phyloP scores from a whole-genome alignment of 1,140 invertebrate species.

The Melitaea cinxia region DNA sequence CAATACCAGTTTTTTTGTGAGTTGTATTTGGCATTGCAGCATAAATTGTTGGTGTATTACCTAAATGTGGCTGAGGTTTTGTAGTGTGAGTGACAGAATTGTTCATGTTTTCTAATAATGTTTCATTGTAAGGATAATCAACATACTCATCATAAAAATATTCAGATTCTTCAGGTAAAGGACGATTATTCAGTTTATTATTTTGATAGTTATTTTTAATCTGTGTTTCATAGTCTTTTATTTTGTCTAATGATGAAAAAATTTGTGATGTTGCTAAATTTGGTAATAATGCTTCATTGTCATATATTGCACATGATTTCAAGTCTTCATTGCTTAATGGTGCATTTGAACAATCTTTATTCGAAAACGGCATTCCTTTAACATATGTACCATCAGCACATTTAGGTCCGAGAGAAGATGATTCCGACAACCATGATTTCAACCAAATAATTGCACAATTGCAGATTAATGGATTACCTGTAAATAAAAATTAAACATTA shows the following conservation, averaged over 20 bases:
- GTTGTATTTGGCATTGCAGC: constrained; percentile 83
- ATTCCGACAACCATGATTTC: constrained; percentile 89
- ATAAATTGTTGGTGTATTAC: constrained; percentile 86
- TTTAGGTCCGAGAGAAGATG: constrained; percentile 86
- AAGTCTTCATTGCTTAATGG: constrained; percentile 74
- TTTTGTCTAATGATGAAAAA: constrained; percentile 80
- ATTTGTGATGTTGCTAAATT: constrained; percentile 80
- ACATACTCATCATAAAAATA: constrained; percentile 92
- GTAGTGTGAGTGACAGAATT: constrained; percentile 56
- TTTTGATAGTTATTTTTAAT: constrained; percentile 66
- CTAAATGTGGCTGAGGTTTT: constrained; percentile 68
- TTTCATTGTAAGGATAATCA: constrained; percentile 86
- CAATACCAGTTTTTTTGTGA: constrained; percentile 54
- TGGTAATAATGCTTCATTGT: constrained; percentile 83
- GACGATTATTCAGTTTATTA: constrained; percentile 76
- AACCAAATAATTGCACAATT: constrained; percentile 91
- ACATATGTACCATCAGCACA: constrained; percentile 89
- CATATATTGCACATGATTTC: constrained; percentile 83
- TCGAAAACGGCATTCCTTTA: constrained; percentile 86
- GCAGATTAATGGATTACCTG: constrained; percentile 91
- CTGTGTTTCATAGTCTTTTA: constrained; percentile 71
- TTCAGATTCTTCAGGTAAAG: constrained; percentile 87
- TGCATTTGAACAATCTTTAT: constrained; percentile 84
- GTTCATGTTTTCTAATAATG: constrained; percentile 69
- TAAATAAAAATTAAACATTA: constrained; percentile 46